Evolutionary conservation across 2,888 invertebrate species (phyloP), one percentile per base, ranked within the genome.

Genomic region (Ellobium chinense): DNA sequence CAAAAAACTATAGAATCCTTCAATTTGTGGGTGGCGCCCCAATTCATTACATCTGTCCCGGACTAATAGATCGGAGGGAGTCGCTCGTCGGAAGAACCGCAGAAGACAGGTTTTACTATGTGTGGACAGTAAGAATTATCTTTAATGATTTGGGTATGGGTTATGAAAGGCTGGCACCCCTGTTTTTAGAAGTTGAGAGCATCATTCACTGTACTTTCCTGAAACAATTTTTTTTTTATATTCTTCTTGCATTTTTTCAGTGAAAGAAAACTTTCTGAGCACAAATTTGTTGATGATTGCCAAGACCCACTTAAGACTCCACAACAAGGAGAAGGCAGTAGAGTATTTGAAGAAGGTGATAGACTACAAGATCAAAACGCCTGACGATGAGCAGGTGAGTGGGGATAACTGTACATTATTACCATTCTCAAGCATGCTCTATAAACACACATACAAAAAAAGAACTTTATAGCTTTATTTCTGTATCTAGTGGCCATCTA

Each of bases 251-350:
- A 14, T 54, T 18, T 34, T n/a, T 54, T 21, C 62, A 80, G 80
- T 68, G 2, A n/a, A 80, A 29, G 66, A 66, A 24, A 63, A 70
- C 34, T 75, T 75, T 29, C 75, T 80, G 80, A 69, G 75, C 36
- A 75, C 74, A 60, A 80, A 80, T 27, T 37, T 62, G 4, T 36
- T 80, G 5, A 68, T 80, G 69, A 80, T 75, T 60, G 74, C 39
- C 14, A 80, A 80, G 31, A 62, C 69, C 5, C 63, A 80, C 60
- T 18, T 68, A 27, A 36, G 69, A 21, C 27, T 80, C 0, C 69
- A 75, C 18, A 75, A 80, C 54, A 80, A 80, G 37, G 75, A 75
- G 31, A 80, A 80, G 54, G 80, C 80, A 24, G 69, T 75, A 9
- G 80, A 80, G 37, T 80, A 60, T 27, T 62, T 80, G 36, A 65